phyloP scores from a whole-genome alignment of 2,113 vertebrate genomes.

The Takifugu bimaculatus region DNA sequence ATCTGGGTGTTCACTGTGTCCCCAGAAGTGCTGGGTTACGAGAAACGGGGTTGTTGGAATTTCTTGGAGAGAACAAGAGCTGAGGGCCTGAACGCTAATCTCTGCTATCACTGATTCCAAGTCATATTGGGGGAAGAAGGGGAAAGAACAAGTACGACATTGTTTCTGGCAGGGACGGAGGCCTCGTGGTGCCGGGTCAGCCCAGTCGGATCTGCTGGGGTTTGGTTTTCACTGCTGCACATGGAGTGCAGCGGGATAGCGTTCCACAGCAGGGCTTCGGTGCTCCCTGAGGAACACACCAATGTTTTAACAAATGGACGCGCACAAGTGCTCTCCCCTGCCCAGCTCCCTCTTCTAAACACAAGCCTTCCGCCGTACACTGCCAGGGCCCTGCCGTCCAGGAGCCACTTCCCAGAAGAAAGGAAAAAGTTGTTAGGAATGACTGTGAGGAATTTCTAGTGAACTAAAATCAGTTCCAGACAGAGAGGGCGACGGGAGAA shows the following conservation, averaged over 20 bases:
- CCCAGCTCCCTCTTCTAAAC: slow-evolving; percentile 43
- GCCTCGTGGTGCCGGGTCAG: slow-evolving; percentile 19
- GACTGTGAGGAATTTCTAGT: slow-evolving; percentile 45
- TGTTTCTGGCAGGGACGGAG: slow-evolving; percentile 2
- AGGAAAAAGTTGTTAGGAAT: neutral
- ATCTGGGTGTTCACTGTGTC: slow-evolving; percentile 10
- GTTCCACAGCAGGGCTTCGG: slow-evolving; percentile 43
- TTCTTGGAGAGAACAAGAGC: slow-evolving; percentile 7
- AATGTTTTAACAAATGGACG: slow-evolving; percentile 55
- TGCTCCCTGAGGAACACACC: slow-evolving; percentile 44
- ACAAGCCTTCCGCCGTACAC: slow-evolving; percentile 39
- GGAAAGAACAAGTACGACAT: neutral
- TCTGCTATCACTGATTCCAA: neutral
- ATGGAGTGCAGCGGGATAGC: slow-evolving; percentile 46
- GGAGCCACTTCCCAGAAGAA: slow-evolving; percentile 57
- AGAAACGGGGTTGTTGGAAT: slow-evolving; percentile 9
- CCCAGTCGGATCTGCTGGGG: slow-evolving; percentile 12
- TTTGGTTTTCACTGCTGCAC: slow-evolving; percentile 46
- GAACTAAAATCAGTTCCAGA: slow-evolving; percentile 59
- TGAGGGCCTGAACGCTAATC: neutral
- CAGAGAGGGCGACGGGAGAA: slow-evolving; percentile 14
- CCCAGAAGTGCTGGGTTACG: neutral
- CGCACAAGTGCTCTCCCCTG: slow-evolving; percentile 31
- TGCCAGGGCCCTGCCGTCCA: slow-evolving; percentile 22
- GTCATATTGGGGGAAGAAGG: neutral